Evolutionary conservation across 2,113 vertebrate species (phyloP), one percentile per base, ranked within the genome.

Genomic region (Chloropsis cyanopogon): DNA sequence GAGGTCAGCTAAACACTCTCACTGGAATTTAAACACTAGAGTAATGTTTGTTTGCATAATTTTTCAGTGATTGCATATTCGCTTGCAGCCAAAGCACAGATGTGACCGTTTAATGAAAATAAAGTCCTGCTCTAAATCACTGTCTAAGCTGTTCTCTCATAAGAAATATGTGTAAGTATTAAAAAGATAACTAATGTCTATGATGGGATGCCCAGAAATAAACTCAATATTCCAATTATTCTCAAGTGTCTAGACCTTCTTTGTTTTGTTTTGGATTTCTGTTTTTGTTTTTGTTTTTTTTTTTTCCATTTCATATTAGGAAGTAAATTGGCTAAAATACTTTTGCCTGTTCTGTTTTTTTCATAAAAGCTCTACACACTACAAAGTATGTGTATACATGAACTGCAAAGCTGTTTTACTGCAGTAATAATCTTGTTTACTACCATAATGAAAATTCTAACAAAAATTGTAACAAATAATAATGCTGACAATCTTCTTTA

Each of bases 21-120:
- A 85, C 70, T 88, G 78, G 91, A 96, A 95, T 94, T 95, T 86
- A 95, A 95, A 93, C 82, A 94, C 70, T 68, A 6, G 5, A 87
- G 35, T 82, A 72, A 87, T 73, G 73, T 87, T 96, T 95, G 84
- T 95, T 95, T 94, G 84, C 63, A 94, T 92, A 95, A 90, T 95
- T 94, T 95, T 92, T 91, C 75, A 90, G 6, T 91, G 90, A 94
- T 49, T 91, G 89, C 78, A 25, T 91, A 76, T 82, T 94, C 1
- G 0, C 70, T 82, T 69, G 47, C 57, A 85, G 89, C 71, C 90
- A 76, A 89, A 91, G 91, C 78, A 80, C 87, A 95, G 89, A 84
- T 80, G 78, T 89, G 89, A 89, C 35, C 8, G 0, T 89, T 93
- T 91, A 91, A 91, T 82, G 87, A 95, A 88, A 91, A 92, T 44